Evolutionary conservation across 2,888 invertebrate species (phyloP).

Genomic region (Nysson spinosus): DNA sequence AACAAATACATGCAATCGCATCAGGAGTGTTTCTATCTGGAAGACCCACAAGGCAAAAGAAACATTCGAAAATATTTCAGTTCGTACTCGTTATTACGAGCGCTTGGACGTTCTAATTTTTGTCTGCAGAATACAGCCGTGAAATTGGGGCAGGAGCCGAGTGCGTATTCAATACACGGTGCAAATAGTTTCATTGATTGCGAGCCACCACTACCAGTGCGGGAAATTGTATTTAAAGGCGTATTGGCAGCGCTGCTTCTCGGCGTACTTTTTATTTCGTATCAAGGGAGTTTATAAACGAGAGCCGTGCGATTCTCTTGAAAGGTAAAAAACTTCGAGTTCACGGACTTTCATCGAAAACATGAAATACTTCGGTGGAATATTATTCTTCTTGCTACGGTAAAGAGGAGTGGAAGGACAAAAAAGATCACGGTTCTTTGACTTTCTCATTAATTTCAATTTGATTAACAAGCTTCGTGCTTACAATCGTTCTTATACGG

Average conservation of each 20-base stretch:
- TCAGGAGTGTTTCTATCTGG: neutral
- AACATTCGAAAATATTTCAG: slow-evolving; percentile 29
- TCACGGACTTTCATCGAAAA: slow-evolving; percentile 8
- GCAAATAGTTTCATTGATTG: slow-evolving; percentile 47
- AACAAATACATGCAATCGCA: neutral
- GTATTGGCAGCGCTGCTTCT: slow-evolving; percentile 24
- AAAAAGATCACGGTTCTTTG: no score
- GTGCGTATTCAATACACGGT: slow-evolving; percentile 39
- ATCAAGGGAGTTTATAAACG: slow-evolving; percentile 7
- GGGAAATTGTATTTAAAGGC: slow-evolving; percentile 50
- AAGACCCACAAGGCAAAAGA: slow-evolving; percentile 9
- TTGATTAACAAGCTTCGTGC: no score
- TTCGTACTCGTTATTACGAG: slow-evolving; percentile 41
- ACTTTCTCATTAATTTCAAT: no score
- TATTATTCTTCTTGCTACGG: no score
- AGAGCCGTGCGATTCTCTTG: slow-evolving; percentile 3
- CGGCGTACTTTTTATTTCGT: neutral
- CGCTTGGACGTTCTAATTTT: slow-evolving; percentile 39
- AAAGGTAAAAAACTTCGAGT: slow-evolving; percentile 23
- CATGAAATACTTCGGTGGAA: slow-evolving; percentile 17
- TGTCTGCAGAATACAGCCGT: slow-evolving; percentile 30
- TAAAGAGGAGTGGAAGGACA: no score
- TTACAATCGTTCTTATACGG: no score
- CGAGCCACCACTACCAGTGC: slow-evolving; percentile 22
- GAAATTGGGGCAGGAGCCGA: slow-evolving; percentile 33